Base-by-base conservation (phyloP, 1,140 invertebrate species). In the Scaptomyza montana region DNA sequence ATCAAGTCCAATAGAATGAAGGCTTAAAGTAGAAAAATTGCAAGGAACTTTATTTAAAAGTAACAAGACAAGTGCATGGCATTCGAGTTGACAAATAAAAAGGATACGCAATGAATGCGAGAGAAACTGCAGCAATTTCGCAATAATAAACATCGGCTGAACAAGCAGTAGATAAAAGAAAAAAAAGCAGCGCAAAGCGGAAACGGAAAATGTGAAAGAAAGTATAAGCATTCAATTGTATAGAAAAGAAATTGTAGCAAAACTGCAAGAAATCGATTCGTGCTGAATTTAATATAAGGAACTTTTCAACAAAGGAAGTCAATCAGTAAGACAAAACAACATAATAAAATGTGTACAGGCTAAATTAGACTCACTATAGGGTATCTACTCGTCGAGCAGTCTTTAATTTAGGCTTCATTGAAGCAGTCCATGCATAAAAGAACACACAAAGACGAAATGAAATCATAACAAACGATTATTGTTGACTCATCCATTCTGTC, bases 401-500 rank as follows among this genome's bases (percentile, higher is more conserved):
- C n/a, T 7, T 4, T n/a, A 8, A 3, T 2, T 16, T 2, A 5
- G 12, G 25, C 43, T 13, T 5, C 6, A 45, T 28, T 16, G n/a
- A 33, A 47, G 13, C 43, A 47, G 47, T 28, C 10, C 41, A 47
- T 12, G 56, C 41, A 16, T 33, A 3, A 33, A 33, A 13, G 2
- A 46, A 12, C 13, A 47, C 5, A 59, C 28, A 33, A 47, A 51
- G 3, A 13, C 28, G 13, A 59, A 25, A 16, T 47, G 25, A 10
- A 10, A 33, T 41, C 28, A 45, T 43, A 43, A n/a, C 7, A 47
- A n/a, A 47, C 43, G 12, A 19, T 59, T 54, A 61, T 47, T 25
- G 41, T n/a, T 12, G 50, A 54, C 28, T 51, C 9, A 54, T 51
- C 12, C 49, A 46, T 39, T 43, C 25, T 7, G 10, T 67, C 51